phyloP scores from a whole-genome alignment of 2,113 vertebrate species.

The Struthidea cinerea region DNA sequence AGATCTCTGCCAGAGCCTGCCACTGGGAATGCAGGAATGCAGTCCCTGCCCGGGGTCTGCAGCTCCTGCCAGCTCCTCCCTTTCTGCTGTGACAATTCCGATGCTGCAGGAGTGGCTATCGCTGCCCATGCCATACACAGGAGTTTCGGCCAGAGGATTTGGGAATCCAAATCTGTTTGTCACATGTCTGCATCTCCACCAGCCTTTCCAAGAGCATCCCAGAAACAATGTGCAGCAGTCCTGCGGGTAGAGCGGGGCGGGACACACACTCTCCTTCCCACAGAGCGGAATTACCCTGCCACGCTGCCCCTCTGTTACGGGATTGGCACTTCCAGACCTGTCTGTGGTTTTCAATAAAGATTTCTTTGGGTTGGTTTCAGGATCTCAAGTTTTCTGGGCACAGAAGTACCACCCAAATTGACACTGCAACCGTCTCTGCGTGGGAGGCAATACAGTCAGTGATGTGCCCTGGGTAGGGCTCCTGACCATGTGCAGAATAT shows the following conservation, averaged over 20 bases:
- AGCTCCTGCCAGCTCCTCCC: neutral
- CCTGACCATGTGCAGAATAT: neutral
- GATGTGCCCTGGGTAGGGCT: neutral
- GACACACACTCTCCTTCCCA: neutral
- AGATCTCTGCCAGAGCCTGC: neutral
- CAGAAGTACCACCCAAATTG: neutral
- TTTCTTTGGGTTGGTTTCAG: neutral
- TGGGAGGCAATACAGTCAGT: neutral
- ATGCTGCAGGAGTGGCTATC: fast-evolving
- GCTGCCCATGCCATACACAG: fast-evolving
- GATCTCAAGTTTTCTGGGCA: neutral
- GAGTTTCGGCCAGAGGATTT: neutral
- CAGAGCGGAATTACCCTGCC: neutral
- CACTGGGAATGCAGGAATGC: neutral
- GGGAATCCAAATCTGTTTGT: neutral
- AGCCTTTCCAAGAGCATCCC: neutral
- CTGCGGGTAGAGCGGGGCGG: neutral
- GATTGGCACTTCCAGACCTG: neutral
- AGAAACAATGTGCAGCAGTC: no score
- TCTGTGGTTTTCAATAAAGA: neutral
- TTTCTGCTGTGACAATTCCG: neutral
- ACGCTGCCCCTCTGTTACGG: no score
- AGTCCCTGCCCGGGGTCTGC: neutral
- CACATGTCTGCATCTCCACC: neutral
- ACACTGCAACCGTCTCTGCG: fast-evolving